Evolutionary conservation across 2,888 invertebrate genomes (phyloP), one percentile per base, ranked within the genome.

Genomic region (Phanerotoma sp.): DNA sequence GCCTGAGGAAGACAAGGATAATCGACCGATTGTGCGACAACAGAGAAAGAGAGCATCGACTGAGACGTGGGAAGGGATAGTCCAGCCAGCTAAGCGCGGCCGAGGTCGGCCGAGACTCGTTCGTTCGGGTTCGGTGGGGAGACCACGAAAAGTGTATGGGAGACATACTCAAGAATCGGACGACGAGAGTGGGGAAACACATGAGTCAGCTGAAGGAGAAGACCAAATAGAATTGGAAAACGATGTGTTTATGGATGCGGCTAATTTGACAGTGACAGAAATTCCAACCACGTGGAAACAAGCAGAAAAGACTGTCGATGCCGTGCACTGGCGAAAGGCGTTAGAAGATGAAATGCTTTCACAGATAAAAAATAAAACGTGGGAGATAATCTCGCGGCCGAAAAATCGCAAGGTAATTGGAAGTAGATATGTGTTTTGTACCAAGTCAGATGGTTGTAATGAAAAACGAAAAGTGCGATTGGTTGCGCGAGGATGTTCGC

Each of bases 201-300:
- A 30, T 45, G 44, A 2, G 55, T 63, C 3, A 56, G 62, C 54
- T 74, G 1, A 54, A 72, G 33, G 70, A 73, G 21, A 62, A 9
- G 2, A 10, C 15, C 18, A 41, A 25, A 46, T 9, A 20, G n/a
- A n/a, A n/a, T n/a, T n/a, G n/a, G 57, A 54, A 4, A 50, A 53
- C 4, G 46, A 53, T 11, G 51, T 48, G 1, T 51, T 56, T 25
- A 25, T 15, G 11, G 15, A 33, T 15, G n/a, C 3, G n/a, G 50
- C 38, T 32, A 47, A 42, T 46, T 40, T 40, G 28, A 28, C 48
- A 33, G 15, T 33, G 10, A 41, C 44, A 16, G 40, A 46, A 21
- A 30, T 41, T 9, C 51, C 51, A n/a, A 11, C 18, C 13, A 56
- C 50, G 6, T 52, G 49, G 55, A 20, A 25, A 25, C 28, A 54